Percentiles rank a stretch among this genome's conserved stretches.
phyloP scores from a whole-genome alignment of 2,888 invertebrate genomes.

The Oxycera nigricornis region DNA sequence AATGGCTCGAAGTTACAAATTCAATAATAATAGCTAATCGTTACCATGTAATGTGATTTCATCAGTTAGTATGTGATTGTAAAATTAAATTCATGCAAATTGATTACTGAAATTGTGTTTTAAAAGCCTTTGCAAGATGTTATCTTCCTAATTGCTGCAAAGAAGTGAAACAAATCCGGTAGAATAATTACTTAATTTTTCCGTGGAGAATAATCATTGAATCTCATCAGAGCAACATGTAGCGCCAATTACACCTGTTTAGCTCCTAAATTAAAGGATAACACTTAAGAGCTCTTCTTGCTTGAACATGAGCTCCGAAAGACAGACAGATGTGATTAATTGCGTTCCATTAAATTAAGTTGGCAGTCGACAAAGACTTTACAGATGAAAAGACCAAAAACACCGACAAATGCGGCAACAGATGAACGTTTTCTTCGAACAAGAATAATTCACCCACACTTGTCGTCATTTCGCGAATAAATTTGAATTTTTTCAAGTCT shows the following conservation, averaged over 20 bases:
- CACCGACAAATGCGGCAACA: not conserved
- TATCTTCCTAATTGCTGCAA: too few relatives aligned
- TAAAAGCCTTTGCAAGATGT: too few relatives aligned
- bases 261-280: not conserved
- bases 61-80: too few relatives aligned
- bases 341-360: constrained; percentile 34
- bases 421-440: constrained; percentile 13
- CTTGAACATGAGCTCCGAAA: not conserved
- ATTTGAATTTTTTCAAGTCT: not conserved
- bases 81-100: too few relatives aligned
- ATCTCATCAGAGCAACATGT: too few relatives aligned
- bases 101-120: too few relatives aligned
- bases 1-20: too few relatives aligned
- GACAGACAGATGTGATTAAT: constrained; percentile 19
- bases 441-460: constrained; percentile 30
- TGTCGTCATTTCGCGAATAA: constrained; percentile 3
- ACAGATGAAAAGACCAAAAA: constrained; percentile 23
- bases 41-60: too few relatives aligned
- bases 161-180: too few relatives aligned
- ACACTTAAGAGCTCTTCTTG: not conserved
- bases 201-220: too few relatives aligned
- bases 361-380: constrained; percentile 30
- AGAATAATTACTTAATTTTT: too few relatives aligned
- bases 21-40: too few relatives aligned
- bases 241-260: not conserved